Conservation (phyloP, 2,888 invertebrate genomes). For the Hermaeophaga mercurialis region DNA sequence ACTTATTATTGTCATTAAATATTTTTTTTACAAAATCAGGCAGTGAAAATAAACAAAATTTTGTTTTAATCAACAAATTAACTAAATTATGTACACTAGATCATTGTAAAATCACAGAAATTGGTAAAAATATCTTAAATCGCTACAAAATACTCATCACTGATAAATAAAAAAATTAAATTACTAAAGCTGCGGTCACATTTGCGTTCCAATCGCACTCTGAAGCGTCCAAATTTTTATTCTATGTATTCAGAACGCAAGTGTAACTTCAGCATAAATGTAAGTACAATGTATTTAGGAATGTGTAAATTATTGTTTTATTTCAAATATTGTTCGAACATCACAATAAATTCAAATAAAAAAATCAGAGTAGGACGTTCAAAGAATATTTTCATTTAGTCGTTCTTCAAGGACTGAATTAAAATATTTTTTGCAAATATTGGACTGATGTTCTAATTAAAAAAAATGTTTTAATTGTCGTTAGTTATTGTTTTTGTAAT, state of each 20-base stretch:
- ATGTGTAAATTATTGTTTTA: neutral
- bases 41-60: slow-evolving; percentile 33
- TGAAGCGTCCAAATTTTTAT: too few species aligned
- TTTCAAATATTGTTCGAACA: neutral
- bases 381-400: neutral
- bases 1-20: slow-evolving; percentile 36
- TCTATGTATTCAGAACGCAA: too few species aligned
- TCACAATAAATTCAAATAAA: neutral
- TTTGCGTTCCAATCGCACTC: too few species aligned
- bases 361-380: neutral
- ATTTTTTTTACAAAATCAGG: slow-evolving; percentile 30
- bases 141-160: slow-evolving; percentile 12
- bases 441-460: too few species aligned
- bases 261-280: too few species aligned
- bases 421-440: too few species aligned
- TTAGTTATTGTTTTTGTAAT: too few species aligned
- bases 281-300: neutral
- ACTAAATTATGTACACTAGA: slow-evolving; percentile 22
- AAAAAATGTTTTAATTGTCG: too few species aligned
- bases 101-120: slow-evolving; percentile 36
- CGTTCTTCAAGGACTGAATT: neutral
- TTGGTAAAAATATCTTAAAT: slow-evolving; percentile 32
- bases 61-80: slow-evolving; percentile 10
- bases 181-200: too few species aligned
- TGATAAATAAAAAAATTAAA: slow-evolving; percentile 8